Evolutionary conservation across 2,113 vertebrate genomes (phyloP).

Genomic region (Gila orcuttii): DNA sequence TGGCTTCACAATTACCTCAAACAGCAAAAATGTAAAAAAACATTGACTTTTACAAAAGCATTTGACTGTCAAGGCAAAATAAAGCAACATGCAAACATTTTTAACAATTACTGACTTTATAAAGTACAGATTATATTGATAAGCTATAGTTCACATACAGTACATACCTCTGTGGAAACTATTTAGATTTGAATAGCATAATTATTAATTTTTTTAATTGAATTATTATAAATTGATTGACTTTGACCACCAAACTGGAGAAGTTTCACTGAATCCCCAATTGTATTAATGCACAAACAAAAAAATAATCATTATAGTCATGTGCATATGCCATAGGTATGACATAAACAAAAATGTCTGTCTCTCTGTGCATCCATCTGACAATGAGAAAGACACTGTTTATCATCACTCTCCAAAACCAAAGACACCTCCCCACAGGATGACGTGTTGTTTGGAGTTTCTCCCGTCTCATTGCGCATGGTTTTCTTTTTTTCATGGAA

Average conservation of each 20-base stretch:
- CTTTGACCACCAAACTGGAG: background rate
- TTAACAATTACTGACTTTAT: background rate
- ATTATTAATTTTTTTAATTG: background rate
- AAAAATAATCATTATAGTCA: too few relatives aligned
- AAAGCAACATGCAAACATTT: background rate
- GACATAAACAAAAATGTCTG: background rate
- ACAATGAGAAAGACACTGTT: background rate
- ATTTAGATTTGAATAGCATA: background rate
- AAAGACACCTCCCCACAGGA: background rate
- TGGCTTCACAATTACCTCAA: background rate
- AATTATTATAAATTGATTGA: background rate
- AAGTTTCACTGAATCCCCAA: background rate
- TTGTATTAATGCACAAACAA: background rate
- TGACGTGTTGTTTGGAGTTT: background rate
- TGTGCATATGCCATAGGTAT: too few relatives aligned
- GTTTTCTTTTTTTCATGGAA: background rate
- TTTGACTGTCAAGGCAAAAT: background rate
- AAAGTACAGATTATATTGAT: background rate
- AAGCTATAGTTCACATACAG: background rate
- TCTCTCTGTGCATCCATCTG: background rate
- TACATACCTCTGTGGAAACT: background rate
- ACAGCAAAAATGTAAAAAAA: slow-evolving; percentile 68
- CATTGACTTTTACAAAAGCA: slow-evolving; percentile 52
- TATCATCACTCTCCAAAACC: background rate
- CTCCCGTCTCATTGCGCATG: background rate